Base-by-base conservation (phyloP, 2,797 vertebrate genomes). In the Peromyscus eremicus region DNA sequence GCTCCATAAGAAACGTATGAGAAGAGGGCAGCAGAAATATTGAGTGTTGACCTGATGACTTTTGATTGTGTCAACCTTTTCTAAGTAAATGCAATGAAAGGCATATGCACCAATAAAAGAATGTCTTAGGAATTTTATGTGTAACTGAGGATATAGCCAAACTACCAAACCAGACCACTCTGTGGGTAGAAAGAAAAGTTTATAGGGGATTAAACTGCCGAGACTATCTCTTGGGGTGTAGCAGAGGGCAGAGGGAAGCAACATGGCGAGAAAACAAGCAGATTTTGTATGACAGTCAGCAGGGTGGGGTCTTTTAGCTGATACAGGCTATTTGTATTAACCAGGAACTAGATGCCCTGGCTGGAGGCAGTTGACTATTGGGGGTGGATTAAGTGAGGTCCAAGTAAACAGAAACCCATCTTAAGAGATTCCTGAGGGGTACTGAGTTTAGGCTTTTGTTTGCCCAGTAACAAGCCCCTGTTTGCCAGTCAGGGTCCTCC, bases 61-160 rank as follows among this genome's bases (percentile, higher is more conserved):
- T 46, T 81, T 23, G 66, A 34, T 80, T 91, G 32, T 81, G 25
- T 73, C 64, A 64, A 40, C 12, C 6, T 55, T 60, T 82, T 60
- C 34, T 40, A 60, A 60, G n/a, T 37, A 60, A 82, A 8, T 60
- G 55, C 10, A 80, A 55, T 7, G 21, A 60, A 37, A 60, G n/a
- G 55, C n/a, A 82, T 27, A 8, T 27, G 4, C 12, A 60, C 21
- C 21, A 14, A 5, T 21, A 29, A 93, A 71, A 40, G 17, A 89
- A 8, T 88, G 43, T 66, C 80, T 90, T 43, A 40, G 80, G 32
- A 83, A 73, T 91, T 96, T 92, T 88, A 93, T 57, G 5, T 57
- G 52, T 81, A 57, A 2, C 34, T 13, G 2, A 81, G 52, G 3
- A 1, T 81, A 13, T 12, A 81, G 79, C 40, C 17, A 40, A 62